Evolutionary conservation across 2,888 invertebrate species (phyloP).

Genomic region (Agelastica alni): DNA sequence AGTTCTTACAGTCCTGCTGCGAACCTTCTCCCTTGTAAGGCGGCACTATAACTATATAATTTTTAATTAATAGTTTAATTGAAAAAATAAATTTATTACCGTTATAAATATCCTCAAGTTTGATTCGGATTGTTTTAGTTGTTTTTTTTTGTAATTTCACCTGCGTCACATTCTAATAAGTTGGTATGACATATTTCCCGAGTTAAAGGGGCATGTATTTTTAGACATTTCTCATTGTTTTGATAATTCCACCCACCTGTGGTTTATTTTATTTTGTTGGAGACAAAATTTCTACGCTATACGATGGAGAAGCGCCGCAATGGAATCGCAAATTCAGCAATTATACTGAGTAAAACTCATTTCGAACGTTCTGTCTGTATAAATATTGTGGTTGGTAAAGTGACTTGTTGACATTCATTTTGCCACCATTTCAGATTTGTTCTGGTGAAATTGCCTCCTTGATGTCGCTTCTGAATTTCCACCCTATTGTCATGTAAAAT

Average conservation of each 20-base stretch:
- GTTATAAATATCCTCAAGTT: too few species aligned
- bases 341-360: slow-evolving; percentile 14
- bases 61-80: too few species aligned
- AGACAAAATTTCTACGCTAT: background rate
- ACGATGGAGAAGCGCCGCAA: slow-evolving; percentile 4
- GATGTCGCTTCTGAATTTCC: slow-evolving; percentile 37
- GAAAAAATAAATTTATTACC: too few species aligned
- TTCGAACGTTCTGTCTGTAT: slow-evolving; percentile 19
- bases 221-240: background rate
- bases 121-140: too few species aligned
- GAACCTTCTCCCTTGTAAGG: too few species aligned
- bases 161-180: too few species aligned
- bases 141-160: too few species aligned
- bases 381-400: slow-evolving; percentile 18
- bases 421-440: slow-evolving; percentile 41
- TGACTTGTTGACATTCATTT: slow-evolving; percentile 36
- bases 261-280: background rate
- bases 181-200: too few species aligned
- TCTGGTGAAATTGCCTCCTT: slow-evolving; percentile 36
- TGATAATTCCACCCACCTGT: background rate
- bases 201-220: too few species aligned
- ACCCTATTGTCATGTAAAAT: slow-evolving; percentile 41
- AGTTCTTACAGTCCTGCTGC: too few species aligned
- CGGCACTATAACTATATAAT: too few species aligned
- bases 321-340: slow-evolving; percentile 8